Evolutionary conservation across 2,888 invertebrate genomes (phyloP).

Genomic region (Macrosiphum euphorbiae): DNA sequence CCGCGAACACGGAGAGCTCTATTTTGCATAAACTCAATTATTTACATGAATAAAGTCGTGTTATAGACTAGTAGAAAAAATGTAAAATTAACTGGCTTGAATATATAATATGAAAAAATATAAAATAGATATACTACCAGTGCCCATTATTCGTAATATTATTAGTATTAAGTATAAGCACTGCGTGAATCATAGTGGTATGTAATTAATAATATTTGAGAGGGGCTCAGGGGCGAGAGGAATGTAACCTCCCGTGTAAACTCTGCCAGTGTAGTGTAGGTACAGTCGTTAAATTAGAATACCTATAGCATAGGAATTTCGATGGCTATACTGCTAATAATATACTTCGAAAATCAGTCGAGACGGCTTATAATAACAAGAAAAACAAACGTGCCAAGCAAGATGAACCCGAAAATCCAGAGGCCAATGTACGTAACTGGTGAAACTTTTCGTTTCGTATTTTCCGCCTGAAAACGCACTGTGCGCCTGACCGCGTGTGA

Average conservation of each 20-base stretch:
- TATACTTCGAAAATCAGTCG: not conserved
- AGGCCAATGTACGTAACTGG: not conserved
- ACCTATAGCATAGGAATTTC: not conserved
- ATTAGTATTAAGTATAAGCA: too few relatives aligned
- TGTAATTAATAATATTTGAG: not conserved
- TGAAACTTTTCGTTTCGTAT: not conserved
- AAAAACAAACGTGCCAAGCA: not conserved
- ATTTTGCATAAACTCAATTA: not conserved
- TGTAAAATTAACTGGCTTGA: not conserved
- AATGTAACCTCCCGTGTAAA: too few relatives aligned
- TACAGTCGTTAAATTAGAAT: not conserved
- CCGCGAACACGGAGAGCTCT: not conserved
- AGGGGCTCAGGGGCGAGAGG: not conserved
- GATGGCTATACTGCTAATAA: not conserved
- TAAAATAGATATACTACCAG: not conserved
- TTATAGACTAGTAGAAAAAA: not conserved
- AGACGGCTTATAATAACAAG: not conserved
- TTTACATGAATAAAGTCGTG: not conserved
- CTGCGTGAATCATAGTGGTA: not conserved
- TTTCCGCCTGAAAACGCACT: not conserved
- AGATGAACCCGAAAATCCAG: not conserved
- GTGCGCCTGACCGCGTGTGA: not conserved
- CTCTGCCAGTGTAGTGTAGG: too few relatives aligned
- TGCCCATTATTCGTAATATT: not conserved
- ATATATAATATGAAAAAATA: not conserved